These are phyloP conservation scores for Musca vetustissima DNA, from an alignment of 1,140 invertebrate genomes.

Conservation along the genomic window DNA sequence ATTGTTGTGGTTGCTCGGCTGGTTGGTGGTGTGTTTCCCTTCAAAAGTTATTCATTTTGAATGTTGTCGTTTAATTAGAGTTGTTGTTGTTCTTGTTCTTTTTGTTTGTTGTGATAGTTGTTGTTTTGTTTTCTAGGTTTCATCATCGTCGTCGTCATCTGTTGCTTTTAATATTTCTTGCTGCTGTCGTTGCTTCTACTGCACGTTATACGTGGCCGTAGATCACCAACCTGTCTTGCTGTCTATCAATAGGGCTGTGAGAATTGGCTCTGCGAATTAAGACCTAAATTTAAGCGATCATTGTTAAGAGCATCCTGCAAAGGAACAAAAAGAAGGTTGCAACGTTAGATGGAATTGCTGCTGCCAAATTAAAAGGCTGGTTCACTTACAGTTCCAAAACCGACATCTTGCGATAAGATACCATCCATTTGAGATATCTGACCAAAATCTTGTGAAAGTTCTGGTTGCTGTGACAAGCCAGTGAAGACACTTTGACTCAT, in stretches of 20 bases:
- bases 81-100: conserved; percentile 1
- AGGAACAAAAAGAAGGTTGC: not conserved
- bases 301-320: conserved; percentile 27
- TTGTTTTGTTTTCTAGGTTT: conserved; percentile 1
- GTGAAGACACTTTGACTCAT: conserved; percentile 69
- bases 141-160: conserved; percentile 1
- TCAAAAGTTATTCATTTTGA: not conserved
- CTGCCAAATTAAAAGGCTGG: not conserved
- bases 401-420: conserved; percentile 84
- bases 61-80: not conserved
- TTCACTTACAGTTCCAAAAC: conserved; percentile 45
- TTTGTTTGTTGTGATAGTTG: not conserved
- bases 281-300: conserved; percentile 37
- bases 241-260: conserved; percentile 52
- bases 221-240: conserved; percentile 27
- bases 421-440: conserved; percentile 94
- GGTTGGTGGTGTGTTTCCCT: not conserved
- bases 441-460: conserved; percentile 87
- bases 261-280: conserved; percentile 49
- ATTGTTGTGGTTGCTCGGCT: not conserved
- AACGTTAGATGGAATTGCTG: too few relatives aligned
- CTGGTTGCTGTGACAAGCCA: conserved; percentile 75
- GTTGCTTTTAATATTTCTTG: conserved; percentile 29
- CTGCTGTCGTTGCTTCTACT: conserved; percentile 42
- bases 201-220: conserved; percentile 32